Conservation (phyloP, 2,888 invertebrate species). For the Pyrgus malvae region DNA sequence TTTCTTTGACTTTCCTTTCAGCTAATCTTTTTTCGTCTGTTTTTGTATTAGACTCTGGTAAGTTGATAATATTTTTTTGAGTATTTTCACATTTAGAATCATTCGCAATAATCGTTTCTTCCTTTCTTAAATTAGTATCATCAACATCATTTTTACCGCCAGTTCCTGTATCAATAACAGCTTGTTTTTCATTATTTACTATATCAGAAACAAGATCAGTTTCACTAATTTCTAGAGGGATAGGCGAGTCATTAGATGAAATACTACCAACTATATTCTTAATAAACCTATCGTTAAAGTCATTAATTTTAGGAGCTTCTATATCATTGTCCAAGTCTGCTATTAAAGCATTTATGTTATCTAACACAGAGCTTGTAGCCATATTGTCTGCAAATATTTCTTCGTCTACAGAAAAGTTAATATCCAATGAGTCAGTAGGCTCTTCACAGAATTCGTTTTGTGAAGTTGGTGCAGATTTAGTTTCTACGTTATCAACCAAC, state of each 20-base stretch:
- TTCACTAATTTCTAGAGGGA: background rate
- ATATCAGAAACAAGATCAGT: slow-evolving; percentile 9
- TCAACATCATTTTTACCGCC: too few species aligned
- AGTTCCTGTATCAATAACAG: background rate
- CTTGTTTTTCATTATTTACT: background rate
- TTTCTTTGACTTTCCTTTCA: background rate
- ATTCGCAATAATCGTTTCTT: too few species aligned
- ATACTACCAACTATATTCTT: slow-evolving; percentile 40
- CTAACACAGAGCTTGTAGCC: slow-evolving; percentile 55
- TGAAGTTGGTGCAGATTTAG: background rate
- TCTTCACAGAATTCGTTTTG: slow-evolving; percentile 2
- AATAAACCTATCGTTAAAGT: slow-evolving; percentile 46
- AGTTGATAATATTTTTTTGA: too few species aligned
- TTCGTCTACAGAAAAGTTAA: slow-evolving; percentile 56
- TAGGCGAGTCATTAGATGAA: slow-evolving; percentile 23
- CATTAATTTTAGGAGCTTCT: slow-evolving; percentile 44
- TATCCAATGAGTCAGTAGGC: slow-evolving; percentile 35
- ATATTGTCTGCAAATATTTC: slow-evolving; percentile 65
- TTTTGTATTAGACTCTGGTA: too few species aligned
- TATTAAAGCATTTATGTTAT: slow-evolving; percentile 65
- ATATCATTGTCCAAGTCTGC: slow-evolving; percentile 63
- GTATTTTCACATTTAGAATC: too few species aligned
- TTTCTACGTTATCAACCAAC: background rate
- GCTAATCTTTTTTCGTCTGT: too few species aligned
- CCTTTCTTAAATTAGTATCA: too few species aligned